Conservation (phyloP, 2,113 vertebrate genomes). For the Asarcornis scutulata region DNA sequence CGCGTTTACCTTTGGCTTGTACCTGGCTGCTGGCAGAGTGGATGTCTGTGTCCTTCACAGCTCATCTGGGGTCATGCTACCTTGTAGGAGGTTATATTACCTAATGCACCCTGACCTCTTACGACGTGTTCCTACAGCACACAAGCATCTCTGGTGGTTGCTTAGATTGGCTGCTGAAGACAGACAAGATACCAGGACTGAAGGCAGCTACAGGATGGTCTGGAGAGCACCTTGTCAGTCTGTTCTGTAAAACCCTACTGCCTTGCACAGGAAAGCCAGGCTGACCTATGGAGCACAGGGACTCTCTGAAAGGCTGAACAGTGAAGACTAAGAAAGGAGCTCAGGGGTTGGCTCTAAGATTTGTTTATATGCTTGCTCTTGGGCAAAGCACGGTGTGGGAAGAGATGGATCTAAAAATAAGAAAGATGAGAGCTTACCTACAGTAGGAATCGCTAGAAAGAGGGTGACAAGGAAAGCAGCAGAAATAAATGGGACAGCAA, state of each 20-base stretch:
- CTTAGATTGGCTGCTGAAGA: neutral
- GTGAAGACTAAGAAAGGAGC: neutral
- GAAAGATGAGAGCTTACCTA: neutral
- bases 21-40: neutral
- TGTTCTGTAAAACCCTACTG: neutral
- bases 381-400: neutral
- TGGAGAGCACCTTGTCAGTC: neutral
- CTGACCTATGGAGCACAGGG: neutral
- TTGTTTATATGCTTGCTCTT: neutral
- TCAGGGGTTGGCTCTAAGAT: neutral
- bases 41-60: neutral
- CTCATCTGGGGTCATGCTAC: fast-evolving
- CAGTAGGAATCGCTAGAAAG: conserved; percentile 14
- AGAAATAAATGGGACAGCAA: conserved; percentile 15
- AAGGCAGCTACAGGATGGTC: neutral
- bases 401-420: conserved; percentile 41
- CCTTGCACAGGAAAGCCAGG: neutral
- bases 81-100: neutral
- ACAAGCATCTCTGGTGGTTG: neutral
- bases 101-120: neutral
- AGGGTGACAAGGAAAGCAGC: neutral
- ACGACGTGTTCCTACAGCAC: neutral
- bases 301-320: neutral
- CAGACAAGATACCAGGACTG: fast-evolving
- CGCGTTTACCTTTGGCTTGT: neutral